Conservation (phyloP, 1,140 invertebrate species). For the Heliconius hewitsoni region DNA sequence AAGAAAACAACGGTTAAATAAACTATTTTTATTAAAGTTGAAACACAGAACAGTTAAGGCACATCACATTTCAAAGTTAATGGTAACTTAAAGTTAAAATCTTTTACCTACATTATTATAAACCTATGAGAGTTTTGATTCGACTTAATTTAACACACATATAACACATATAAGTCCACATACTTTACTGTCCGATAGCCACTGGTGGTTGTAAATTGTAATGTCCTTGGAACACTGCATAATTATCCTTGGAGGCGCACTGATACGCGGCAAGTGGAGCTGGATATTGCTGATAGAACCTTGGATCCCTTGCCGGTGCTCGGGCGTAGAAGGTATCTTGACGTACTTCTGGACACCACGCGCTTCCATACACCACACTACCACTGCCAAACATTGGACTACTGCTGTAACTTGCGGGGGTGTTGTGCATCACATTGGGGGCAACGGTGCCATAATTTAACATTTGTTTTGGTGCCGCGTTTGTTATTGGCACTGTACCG, state of each 20-base stretch:
- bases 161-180: not conserved
- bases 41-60: slow-evolving; percentile 40
- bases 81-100: slow-evolving; percentile 51
- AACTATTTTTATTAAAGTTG: slow-evolving; percentile 37
- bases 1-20: not conserved
- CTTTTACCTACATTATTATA: slow-evolving; percentile 1
- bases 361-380: slow-evolving; percentile 42
- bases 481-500: slow-evolving; percentile 58
- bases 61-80: slow-evolving; percentile 46
- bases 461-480: slow-evolving; percentile 50
- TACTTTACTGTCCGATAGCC: slow-evolving; percentile 71
- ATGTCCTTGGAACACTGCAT: slow-evolving; percentile 77
- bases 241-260: slow-evolving; percentile 77
- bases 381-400: slow-evolving; percentile 51
- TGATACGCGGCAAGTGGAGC: slow-evolving; percentile 66
- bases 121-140: not conserved
- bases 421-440: slow-evolving; percentile 49
- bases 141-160: not conserved
- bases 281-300: slow-evolving; percentile 72
- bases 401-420: slow-evolving; percentile 53
- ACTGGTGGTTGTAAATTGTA: slow-evolving; percentile 75
- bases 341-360: slow-evolving; percentile 63
- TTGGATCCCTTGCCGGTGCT: slow-evolving; percentile 50
- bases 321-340: slow-evolving; percentile 60
- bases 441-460: slow-evolving; percentile 59